These are phyloP conservation scores for Homarus americanus DNA, from an alignment of 1,140 invertebrate species.

Conservation along the genomic window DNA sequence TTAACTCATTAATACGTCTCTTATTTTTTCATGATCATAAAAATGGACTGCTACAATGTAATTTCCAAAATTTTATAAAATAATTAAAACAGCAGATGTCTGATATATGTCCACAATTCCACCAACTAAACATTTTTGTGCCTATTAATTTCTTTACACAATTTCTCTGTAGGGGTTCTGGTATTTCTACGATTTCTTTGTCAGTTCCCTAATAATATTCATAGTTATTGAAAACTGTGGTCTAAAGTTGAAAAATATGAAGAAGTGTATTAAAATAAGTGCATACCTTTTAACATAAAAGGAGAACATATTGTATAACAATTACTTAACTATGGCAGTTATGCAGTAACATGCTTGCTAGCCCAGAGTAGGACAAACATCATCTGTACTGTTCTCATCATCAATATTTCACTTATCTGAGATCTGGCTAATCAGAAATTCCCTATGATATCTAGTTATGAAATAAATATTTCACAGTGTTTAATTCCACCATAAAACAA, in stretches of 20 bases:
- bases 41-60: no score
- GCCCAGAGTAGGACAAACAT: conserved; percentile 34
- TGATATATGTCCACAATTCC: background rate
- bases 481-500: background rate
- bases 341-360: conserved; percentile 41
- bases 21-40: background rate
- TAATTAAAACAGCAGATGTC: background rate
- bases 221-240: background rate
- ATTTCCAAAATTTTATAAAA: no score
- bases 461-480: background rate
- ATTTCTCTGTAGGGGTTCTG: background rate
- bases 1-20: background rate
- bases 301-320: conserved; percentile 59
- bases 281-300: conserved; percentile 61
- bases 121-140: background rate
- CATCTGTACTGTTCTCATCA: background rate
- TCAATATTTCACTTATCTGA: background rate
- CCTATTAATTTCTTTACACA: background rate
- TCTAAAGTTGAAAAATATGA: background rate
- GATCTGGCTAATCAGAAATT: background rate
- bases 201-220: background rate
- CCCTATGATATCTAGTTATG: background rate
- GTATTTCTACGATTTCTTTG: background rate
- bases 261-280: conserved; percentile 30
- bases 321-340: conserved; percentile 55